These are phyloP conservation scores for Diuraphis noxia DNA, from an alignment of 1,140 invertebrate species.

Conservation along the genomic window DNA sequence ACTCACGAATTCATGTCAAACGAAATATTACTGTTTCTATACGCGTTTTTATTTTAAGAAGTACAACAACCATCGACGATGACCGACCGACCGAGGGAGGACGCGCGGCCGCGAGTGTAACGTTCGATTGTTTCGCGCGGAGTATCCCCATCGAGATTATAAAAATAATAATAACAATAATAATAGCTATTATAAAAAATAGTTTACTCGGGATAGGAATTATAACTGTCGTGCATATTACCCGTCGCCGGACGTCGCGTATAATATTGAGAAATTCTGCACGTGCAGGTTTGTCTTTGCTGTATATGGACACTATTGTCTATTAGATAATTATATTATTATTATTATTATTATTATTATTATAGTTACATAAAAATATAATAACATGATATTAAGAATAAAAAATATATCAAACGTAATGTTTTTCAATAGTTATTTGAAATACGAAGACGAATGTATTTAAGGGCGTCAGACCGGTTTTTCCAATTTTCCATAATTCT, in stretches of 20 bases:
- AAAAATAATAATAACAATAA: not conserved
- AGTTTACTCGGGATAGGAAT: not conserved
- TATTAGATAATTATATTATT: too few species aligned
- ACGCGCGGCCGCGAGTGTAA: not conserved
- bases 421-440: not conserved
- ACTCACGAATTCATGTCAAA: constrained; percentile 34
- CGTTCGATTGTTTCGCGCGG: constrained; percentile 18
- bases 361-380: too few species aligned
- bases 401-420: too few species aligned
- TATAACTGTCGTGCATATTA: not conserved
- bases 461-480: not conserved
- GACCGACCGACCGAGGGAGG: not conserved
- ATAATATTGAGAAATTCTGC: not conserved
- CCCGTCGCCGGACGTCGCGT: not conserved
- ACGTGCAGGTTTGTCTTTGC: not conserved
- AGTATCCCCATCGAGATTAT: too few species aligned
- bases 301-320: too few species aligned
- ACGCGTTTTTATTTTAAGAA: too few species aligned
- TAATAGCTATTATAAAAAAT: not conserved
- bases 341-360: too few species aligned
- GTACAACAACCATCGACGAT: not conserved
- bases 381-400: too few species aligned
- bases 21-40: not conserved
- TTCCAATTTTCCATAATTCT: too few species aligned
- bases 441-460: not conserved